These are phyloP conservation scores for Deladenus siricidicola DNA, from an alignment of 2,888 invertebrate species.

Conservation along the genomic window DNA sequence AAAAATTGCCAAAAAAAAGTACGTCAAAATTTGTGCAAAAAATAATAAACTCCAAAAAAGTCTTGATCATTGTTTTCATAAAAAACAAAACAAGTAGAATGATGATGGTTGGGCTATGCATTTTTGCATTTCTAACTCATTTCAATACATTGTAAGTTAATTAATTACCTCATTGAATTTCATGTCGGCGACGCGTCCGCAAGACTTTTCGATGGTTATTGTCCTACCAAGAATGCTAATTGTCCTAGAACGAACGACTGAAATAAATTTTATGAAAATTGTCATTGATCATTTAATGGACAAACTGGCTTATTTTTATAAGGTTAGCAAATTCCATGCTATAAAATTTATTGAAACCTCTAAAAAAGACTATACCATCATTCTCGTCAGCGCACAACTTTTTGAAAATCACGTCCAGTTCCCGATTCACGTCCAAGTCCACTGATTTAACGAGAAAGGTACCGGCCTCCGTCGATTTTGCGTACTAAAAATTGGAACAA, in stretches of 20 bases:
- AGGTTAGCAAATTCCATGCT: no score
- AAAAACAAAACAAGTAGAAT: not conserved
- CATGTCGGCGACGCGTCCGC: constrained; percentile 81
- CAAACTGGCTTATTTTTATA: no score
- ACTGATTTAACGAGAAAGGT: constrained; percentile 62
- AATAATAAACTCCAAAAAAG: not conserved
- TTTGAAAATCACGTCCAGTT: constrained; percentile 77
- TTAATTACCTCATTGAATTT: constrained; percentile 70
- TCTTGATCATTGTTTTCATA: not conserved
- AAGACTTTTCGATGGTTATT: constrained; percentile 77
- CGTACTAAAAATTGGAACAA: not conserved
- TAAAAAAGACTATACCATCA: no score
- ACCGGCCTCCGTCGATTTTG: constrained; percentile 54
- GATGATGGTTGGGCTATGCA: not conserved
- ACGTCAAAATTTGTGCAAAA: not conserved
- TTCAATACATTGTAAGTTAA: no score
- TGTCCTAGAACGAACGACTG: constrained; percentile 69
- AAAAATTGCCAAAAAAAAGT: not conserved
- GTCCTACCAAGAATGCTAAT: constrained; percentile 81
- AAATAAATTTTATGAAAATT: no score
- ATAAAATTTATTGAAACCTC: no score
- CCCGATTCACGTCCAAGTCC: constrained; percentile 54
- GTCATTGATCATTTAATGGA: no score
- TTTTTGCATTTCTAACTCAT: not conserved
- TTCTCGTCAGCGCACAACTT: constrained; percentile 78